phyloP scores from a whole-genome alignment of 1,140 invertebrate species.

The Drosophila obscura region DNA sequence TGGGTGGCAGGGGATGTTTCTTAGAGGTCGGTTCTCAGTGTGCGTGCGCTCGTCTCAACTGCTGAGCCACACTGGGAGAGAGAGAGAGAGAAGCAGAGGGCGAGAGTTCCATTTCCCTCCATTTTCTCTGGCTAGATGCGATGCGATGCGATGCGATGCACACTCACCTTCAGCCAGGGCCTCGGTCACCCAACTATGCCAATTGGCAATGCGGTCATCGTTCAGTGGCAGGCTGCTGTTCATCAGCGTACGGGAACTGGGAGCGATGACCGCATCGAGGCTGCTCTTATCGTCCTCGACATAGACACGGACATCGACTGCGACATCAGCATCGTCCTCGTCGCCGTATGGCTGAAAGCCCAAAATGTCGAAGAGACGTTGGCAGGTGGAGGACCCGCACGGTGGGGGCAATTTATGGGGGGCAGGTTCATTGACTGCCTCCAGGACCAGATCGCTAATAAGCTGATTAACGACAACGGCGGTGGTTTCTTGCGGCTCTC shows the following conservation, averaged over 20 bases:
- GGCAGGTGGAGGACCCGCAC: conserved; percentile 36
- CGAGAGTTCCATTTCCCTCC: too few species aligned
- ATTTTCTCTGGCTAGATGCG: too few species aligned
- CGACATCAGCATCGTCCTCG: conserved; percentile 6
- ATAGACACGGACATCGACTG: too few species aligned
- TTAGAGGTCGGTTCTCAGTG: too few species aligned
- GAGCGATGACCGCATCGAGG: background rate
- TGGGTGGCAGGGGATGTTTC: background rate
- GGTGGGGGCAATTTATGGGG: conserved; percentile 1
- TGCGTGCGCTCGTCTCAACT: too few species aligned
- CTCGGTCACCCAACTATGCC: conserved; percentile 51
- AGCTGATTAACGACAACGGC: conserved; percentile 49
- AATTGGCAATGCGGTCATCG: conserved; percentile 1
- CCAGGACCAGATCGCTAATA: conserved; percentile 59
- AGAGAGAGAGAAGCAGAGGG: background rate
- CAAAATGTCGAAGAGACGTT: conserved; percentile 58
- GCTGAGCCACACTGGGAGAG: too few species aligned
- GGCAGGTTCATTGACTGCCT: conserved; percentile 38
- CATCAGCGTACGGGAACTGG: conserved; percentile 15
- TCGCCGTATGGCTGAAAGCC: conserved; percentile 37
- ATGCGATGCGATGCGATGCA: too few species aligned
- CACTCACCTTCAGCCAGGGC: conserved; percentile 45
- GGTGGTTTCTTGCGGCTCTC: conserved; percentile 38
- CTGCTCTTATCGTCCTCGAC: background rate
- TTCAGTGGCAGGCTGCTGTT: background rate